phyloP scores from a whole-genome alignment of 1,140 invertebrate genomes.

The Drosophila gunungcola region DNA sequence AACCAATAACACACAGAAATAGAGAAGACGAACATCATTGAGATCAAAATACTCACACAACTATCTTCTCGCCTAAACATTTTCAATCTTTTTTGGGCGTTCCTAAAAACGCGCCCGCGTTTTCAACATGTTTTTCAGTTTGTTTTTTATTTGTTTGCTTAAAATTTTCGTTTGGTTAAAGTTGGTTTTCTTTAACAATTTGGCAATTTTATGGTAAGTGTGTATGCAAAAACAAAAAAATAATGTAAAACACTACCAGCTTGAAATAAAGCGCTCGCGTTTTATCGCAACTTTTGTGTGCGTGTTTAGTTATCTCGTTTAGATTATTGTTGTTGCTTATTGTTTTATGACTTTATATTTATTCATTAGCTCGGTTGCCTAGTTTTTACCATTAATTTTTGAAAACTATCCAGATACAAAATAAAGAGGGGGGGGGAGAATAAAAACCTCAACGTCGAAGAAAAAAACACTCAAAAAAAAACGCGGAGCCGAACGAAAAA shows the following conservation, averaged over 20 bases:
- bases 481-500: slow-evolving; percentile 29
- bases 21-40: slow-evolving; percentile 21
- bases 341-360: slow-evolving; percentile 74
- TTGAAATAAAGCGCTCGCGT: slow-evolving; percentile 16
- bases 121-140: slow-evolving; percentile 11
- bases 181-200: slow-evolving; percentile 29
- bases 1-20: slow-evolving; percentile 25
- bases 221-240: slow-evolving; percentile 7
- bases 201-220: slow-evolving; percentile 17
- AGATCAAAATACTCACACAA: slow-evolving; percentile 73
- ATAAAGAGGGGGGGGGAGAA: slow-evolving; percentile 1
- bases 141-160: slow-evolving; percentile 11
- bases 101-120: slow-evolving; percentile 26
- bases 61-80: slow-evolving; percentile 24
- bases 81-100: background rate
- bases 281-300: slow-evolving; percentile 33
- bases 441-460: background rate
- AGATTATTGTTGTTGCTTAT: slow-evolving; percentile 41
- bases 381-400: slow-evolving; percentile 62
- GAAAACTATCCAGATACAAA: slow-evolving; percentile 19
- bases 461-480: slow-evolving; percentile 41
- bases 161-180: slow-evolving; percentile 14
- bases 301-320: slow-evolving; percentile 40
- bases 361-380: slow-evolving; percentile 71
- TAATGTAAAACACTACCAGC: background rate